A percentile compares a stretch with the other conserved stretches of the same genome.
phyloP scores from a whole-genome alignment of 2,888 invertebrate species.

The Calameuta filiformis region DNA sequence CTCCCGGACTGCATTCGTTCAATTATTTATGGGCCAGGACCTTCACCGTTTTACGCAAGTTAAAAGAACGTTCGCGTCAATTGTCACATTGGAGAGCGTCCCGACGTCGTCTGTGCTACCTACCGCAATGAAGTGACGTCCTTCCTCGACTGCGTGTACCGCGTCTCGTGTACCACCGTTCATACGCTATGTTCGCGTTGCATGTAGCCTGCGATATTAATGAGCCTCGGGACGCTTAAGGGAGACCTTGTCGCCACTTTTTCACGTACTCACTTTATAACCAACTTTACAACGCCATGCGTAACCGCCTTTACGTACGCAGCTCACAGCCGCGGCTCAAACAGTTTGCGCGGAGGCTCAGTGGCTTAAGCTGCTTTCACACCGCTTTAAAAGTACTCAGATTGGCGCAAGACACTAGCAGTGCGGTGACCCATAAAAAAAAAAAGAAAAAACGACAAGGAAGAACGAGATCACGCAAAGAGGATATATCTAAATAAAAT shows the following conservation, averaged over 20 bases:
- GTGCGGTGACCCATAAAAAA: background rate
- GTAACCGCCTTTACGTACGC: background rate
- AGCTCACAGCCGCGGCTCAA: background rate
- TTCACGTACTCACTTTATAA: background rate
- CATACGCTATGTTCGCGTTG: background rate
- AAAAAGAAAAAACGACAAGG: background rate
- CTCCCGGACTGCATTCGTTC: background rate
- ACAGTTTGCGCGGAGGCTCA: background rate
- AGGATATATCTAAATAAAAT: constrained; percentile 13
- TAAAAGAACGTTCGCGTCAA: background rate
- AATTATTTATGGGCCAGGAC: background rate
- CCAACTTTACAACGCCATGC: background rate
- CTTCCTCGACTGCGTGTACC: background rate
- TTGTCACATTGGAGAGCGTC: background rate
- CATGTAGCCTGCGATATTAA: background rate
- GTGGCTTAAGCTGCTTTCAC: background rate
- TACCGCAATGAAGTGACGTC: background rate
- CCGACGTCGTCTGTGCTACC: background rate
- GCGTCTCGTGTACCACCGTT: background rate
- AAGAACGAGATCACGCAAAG: background rate
- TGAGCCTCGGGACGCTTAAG: background rate
- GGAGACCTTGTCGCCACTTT: background rate
- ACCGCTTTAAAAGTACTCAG: background rate
- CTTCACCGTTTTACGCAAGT: background rate
- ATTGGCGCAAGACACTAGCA: background rate